Conservation (phyloP, 1,140 invertebrate genomes). For the Trachymyrmex cornetzi region DNA sequence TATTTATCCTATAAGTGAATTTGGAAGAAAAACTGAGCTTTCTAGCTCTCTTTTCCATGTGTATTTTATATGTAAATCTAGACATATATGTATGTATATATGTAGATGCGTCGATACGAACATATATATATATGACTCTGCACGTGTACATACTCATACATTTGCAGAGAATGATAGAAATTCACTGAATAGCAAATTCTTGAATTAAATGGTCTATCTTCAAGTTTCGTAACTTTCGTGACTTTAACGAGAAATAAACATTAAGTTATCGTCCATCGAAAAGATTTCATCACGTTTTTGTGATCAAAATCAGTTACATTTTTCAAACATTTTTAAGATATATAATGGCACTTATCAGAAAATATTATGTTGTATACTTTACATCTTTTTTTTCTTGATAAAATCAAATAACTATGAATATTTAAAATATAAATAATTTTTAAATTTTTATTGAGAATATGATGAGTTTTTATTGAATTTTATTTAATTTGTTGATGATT, state of each 20-base stretch:
- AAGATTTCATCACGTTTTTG: conserved; percentile 1
- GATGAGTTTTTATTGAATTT: not conserved
- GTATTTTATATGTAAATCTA: conserved; percentile 13
- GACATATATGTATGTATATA: not conserved
- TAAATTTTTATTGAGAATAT: not conserved
- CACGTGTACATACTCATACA: not conserved
- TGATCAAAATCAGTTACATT: conserved; percentile 5
- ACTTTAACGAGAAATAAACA: conserved; percentile 28
- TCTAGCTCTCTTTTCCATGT: conserved; percentile 8
- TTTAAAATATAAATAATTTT: not conserved
- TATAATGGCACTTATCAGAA: not conserved
- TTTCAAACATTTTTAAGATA: conserved; percentile 12
- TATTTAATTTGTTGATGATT: not conserved
- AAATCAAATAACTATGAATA: not conserved
- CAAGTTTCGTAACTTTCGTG: conserved; percentile 36
- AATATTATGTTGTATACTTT: not conserved
- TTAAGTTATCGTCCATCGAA: conserved; percentile 7
- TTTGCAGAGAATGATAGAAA: conserved; percentile 53
- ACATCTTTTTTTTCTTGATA: not conserved
- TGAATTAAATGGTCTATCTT: conserved; percentile 77
- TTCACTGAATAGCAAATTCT: conserved; percentile 75
- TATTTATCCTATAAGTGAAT: conserved; percentile 22
- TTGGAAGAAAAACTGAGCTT: conserved; percentile 34
- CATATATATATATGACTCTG: conserved; percentile 13
- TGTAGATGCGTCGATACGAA: no score